Evolutionary conservation across 2,113 vertebrate genomes (phyloP).

Genomic region (Myrmecophaga tridactyla): DNA sequence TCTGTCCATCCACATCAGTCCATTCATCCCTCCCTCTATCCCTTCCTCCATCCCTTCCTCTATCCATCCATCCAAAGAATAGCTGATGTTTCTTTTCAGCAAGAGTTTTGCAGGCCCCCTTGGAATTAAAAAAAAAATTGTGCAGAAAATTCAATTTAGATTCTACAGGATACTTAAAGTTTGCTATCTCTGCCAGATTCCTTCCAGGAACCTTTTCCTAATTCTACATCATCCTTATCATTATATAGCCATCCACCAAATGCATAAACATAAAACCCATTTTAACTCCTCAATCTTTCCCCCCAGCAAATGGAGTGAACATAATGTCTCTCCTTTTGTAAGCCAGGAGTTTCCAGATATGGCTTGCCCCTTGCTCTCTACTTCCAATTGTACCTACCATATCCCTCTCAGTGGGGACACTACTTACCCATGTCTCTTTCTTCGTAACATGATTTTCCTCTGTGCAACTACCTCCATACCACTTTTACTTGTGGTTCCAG

Average conservation of each 20-base stretch:
- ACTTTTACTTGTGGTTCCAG: neutral
- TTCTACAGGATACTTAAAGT: neutral
- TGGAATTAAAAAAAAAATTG: neutral
- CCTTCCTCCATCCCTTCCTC: neutral
- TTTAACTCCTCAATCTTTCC: neutral
- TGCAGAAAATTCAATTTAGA: neutral
- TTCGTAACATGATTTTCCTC: neutral
- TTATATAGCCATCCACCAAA: neutral
- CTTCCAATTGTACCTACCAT: rapidly evolving
- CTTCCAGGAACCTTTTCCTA: neutral
- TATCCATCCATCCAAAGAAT: neutral
- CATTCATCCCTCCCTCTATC: neutral
- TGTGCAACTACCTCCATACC: neutral
- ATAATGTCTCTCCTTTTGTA: rapidly evolving
- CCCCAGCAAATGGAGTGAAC: neutral
- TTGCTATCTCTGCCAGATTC: neutral
- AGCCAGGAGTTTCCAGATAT: neutral
- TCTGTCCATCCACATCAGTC: neutral
- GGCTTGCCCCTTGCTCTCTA: neutral
- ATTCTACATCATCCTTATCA: neutral
- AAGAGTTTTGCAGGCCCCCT: neutral
- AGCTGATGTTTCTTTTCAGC: neutral
- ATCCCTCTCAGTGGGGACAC: neutral
- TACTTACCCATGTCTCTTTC: neutral
- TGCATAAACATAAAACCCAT: neutral